Conservation (phyloP, 92 coral and sea anemone species). For the Umimayanthus kanabou region DNA sequence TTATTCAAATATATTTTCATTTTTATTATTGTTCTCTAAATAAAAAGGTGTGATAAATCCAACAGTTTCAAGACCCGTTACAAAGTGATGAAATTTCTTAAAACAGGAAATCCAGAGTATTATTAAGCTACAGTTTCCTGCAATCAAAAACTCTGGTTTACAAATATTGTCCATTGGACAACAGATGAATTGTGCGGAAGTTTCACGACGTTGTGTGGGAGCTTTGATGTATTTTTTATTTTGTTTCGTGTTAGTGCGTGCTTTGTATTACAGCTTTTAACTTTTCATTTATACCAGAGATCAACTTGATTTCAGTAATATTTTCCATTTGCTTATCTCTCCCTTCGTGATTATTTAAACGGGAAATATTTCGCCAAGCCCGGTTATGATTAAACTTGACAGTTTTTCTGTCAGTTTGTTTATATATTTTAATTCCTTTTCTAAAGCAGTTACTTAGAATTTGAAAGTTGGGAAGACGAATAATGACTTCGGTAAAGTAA, state of each 20-base stretch:
- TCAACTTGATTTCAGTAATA: neutral
- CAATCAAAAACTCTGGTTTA: neutral
- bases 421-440: neutral
- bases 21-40: too few species aligned
- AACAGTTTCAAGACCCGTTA: neutral
- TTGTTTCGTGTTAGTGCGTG: neutral
- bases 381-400: neutral
- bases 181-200: neutral
- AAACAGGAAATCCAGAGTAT: neutral
- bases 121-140: too few species aligned
- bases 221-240: neutral
- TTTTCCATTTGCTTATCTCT: neutral
- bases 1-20: neutral
- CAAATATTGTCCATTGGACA: neutral
- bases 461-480: neutral
- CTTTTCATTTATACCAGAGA: neutral
- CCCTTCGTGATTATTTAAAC: neutral
- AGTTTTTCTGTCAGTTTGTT: neutral
- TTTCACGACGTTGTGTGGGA: neutral
- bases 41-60: neutral
- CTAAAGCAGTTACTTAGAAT: neutral
- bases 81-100: neutral
- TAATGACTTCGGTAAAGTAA: constrained; percentile 2
- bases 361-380: neutral
- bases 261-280: neutral